phyloP scores from a whole-genome alignment of 2,113 vertebrate species.

The Cryptomyrus ogoouensis region DNA sequence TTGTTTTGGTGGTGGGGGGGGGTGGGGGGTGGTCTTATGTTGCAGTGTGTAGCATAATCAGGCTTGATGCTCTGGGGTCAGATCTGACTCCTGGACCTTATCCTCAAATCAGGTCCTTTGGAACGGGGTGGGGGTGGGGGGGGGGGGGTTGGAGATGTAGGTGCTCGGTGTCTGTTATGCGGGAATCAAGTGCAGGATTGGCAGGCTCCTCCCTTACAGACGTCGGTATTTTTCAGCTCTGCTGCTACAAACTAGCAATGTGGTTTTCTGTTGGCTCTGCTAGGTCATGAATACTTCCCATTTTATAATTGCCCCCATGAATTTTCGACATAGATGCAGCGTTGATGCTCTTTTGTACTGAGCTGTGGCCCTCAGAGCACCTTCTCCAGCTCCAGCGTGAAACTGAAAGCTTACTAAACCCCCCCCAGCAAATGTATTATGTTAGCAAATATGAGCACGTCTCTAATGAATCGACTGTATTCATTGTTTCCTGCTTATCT shows the following conservation, averaged over 20 bases:
- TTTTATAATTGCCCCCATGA: constrained; percentile 20
- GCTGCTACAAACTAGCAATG: not conserved
- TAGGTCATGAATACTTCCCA: constrained; percentile 4
- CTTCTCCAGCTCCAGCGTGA: not conserved
- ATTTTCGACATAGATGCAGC: constrained; percentile 17
- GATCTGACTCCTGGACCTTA: constrained; percentile 36
- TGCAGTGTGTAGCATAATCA: constrained; percentile 71
- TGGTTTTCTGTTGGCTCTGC: not conserved
- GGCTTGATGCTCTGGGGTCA: constrained; percentile 60
- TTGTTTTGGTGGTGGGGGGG: constrained; percentile 36
- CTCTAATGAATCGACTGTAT: constrained; percentile 10
- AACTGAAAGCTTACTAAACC: constrained; percentile 12
- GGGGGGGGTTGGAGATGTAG: not conserved
- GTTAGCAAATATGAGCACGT: not conserved
- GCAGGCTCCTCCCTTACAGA: not conserved
- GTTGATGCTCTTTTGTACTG: constrained; percentile 18
- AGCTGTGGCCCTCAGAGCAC: constrained; percentile 5
- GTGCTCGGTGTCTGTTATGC: constrained; percentile 17
- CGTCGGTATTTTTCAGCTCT: too few species aligned
- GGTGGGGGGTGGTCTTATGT: constrained; percentile 60
- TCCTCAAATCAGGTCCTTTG: constrained; percentile 37
- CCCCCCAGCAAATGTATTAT: not conserved
- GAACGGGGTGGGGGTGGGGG: constrained; percentile 19
- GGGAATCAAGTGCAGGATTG: not conserved
- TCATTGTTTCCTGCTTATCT: constrained; percentile 13